Evolutionary conservation across 2,113 vertebrate genomes (phyloP).

Genomic region (Neodontobutis hainanensis): DNA sequence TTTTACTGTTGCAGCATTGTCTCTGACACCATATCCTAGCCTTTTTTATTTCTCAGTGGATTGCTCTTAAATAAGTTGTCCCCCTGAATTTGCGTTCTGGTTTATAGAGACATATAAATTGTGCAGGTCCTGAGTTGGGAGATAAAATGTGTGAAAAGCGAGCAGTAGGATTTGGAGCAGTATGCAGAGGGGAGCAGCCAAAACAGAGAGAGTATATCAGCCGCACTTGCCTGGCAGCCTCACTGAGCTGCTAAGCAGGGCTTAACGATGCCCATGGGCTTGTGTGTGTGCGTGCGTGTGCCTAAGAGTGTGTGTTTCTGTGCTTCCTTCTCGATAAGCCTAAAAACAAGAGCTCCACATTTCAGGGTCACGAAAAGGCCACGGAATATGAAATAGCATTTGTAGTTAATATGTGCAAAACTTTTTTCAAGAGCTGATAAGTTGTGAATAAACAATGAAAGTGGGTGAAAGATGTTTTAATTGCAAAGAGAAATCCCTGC

Average conservation of each 20-base stretch:
- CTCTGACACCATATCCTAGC: slow-evolving; percentile 9
- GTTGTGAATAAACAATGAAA: slow-evolving; percentile 25
- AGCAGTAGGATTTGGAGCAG: slow-evolving; percentile 74
- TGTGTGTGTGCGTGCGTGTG: slow-evolving; percentile 49
- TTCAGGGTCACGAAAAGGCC: slow-evolving; percentile 71
- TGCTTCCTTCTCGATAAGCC: slow-evolving; percentile 56
- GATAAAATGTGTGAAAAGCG: slow-evolving; percentile 73
- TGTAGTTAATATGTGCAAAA: slow-evolving; percentile 26
- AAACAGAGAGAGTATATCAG: slow-evolving; percentile 74
- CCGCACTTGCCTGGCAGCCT: slow-evolving; percentile 69
- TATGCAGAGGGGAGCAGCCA: slow-evolving; percentile 68
- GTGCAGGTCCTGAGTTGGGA: slow-evolving; percentile 59
- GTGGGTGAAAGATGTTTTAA: slow-evolving; percentile 16
- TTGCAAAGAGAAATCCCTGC: not conserved
- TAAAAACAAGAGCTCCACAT: slow-evolving; percentile 65
- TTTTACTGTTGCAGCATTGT: too few species aligned
- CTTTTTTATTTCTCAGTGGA: slow-evolving; percentile 8
- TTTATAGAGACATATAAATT: slow-evolving; percentile 48
- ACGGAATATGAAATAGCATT: slow-evolving; percentile 42
- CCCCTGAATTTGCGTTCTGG: slow-evolving; percentile 24
- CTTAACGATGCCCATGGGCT: slow-evolving; percentile 74
- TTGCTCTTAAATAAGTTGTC: slow-evolving; percentile 41
- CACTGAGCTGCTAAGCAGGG: slow-evolving; percentile 77
- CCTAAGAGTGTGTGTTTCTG: slow-evolving; percentile 24
- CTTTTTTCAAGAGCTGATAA: slow-evolving; percentile 53